Evolutionary conservation across 2,797 vertebrate species (phyloP), one percentile per base, ranked within the genome.

Genomic region (Etheostoma nigrum): DNA sequence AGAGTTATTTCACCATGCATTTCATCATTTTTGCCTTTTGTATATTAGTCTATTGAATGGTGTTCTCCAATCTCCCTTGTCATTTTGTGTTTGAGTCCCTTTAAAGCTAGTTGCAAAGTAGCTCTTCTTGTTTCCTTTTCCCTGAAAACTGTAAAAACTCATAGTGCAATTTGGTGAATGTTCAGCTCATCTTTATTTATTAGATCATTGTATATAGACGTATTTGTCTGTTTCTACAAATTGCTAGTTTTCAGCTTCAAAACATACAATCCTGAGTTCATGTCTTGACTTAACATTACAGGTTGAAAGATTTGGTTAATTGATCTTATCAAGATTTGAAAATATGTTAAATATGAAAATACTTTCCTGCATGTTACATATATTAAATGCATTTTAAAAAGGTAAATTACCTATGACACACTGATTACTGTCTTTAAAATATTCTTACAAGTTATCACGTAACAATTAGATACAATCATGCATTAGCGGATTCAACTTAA

Each of bases 1-100:
- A 81, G 83, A 89, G 73, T 87, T 84, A 78, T 78, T 84, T 76
- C 85, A 74, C 58, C 70, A 67, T 68, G 74, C 81, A 65, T 87
- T 90, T 72, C 78, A 84, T 89, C 58, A 62, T 87, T 81, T 86
- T 86, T 85, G 82, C 83, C 79, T 82, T 76, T 78, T 90, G 89
- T 88, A 84, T 81, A 84, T 85, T 80, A 47, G 77, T 88, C 82
- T 90, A 60, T 88, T 85, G 79, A 86, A 66, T 92, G 88, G 84
- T 89, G 84, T 91, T 86, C 40, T 72, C 55, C 67, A 81, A 61
- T 79, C 62, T 76, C 76, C 70, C 77, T 73, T 49, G 59, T 89
- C 88, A 80, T 74, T 89, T 91, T 89, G 77, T 90, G 87, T 91
- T 88, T n/a, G 81, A 76, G 57, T 89, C 85, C 85, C 81, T 93